Evolutionary conservation across 2,888 invertebrate genomes (phyloP), one percentile per base, ranked within the genome.

Genomic region (Lasioglossum calceatum): DNA sequence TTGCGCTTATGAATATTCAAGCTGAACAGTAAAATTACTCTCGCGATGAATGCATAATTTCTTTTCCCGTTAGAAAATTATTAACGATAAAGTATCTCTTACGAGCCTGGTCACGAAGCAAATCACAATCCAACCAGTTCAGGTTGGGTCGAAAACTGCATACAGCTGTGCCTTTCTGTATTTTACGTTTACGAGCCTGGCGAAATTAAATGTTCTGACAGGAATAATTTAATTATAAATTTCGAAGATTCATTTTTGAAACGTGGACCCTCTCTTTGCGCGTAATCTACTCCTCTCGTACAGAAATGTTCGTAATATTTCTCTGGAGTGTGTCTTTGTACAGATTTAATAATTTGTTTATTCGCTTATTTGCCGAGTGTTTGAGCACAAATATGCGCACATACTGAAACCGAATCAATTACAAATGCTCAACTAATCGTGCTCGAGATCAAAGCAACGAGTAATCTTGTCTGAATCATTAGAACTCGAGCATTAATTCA

Each of bases 71-170:
- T 54, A 47, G 75, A 32, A 32, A 39, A 36, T 75, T 74, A 74
- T 74, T 39, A 54, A 47, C 32, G 75, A 50, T 75, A 36, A 64
- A 64, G n/a, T 64, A 64, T 64, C 32, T 64, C 64, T 64, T 64
- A 64, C 64, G 64, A 64, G 64, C 32, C 32, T 36, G 36, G 64
- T 64, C 64, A 64, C 64, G 64, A 64, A 64, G 19, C 64, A 32
- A 64, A 32, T 36, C 64, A 19, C 36, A 64, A 64, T 5, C 19
- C 64, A 7, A 27, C 32, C 12, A 27, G 64, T 16, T 36, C 16
- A 64, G 19, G 64, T 64, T 64, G 19, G 16, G 8, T 32, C 19
- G 32, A 32, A 19, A 64, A 64, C 8, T 64, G 19, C 64, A 8
- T 32, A 64, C 64, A 32, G 32, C 32, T 32, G 19, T 36, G 19